Evolutionary conservation across 2,113 vertebrate genomes (phyloP).

Genomic region (Anser brachyrhynchus): DNA sequence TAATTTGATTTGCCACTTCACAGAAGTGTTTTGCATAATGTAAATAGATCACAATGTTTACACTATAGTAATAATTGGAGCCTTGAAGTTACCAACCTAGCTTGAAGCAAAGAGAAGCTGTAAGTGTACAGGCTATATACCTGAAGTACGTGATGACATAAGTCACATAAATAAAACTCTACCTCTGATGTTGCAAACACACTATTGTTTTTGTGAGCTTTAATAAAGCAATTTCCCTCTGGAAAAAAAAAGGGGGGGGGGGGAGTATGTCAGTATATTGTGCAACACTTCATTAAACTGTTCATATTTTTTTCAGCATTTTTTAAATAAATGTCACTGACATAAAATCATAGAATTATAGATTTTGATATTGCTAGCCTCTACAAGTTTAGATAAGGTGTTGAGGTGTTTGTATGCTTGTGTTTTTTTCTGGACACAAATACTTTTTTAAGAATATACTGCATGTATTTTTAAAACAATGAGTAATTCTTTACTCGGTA

Average conservation of each 20-base stretch:
- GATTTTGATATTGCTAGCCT: not conserved
- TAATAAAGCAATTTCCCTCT: not conserved
- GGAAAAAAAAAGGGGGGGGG: not conserved
- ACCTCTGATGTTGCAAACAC: not conserved
- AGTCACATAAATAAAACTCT: not conserved
- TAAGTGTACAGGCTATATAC: not conserved
- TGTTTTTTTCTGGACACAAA: not conserved
- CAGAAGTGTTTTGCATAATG: not conserved
- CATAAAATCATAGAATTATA: too few species aligned
- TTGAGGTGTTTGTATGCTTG: too few species aligned
- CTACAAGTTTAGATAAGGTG: not conserved
- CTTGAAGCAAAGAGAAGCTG: not conserved
- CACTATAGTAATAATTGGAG: not conserved
- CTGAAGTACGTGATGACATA: not conserved
- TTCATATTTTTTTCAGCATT: conserved; percentile 36
- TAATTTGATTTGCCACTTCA: not conserved
- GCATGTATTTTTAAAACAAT: conserved; percentile 37
- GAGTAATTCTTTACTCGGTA: not conserved
- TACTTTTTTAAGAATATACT: not conserved
- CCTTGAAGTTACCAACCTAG: not conserved
- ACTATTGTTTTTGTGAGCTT: not conserved
- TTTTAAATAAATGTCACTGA: not conserved
- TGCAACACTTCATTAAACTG: not conserved
- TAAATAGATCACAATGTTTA: not conserved
- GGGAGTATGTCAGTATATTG: not conserved